phyloP scores from a whole-genome alignment of 37 sponge, comb jelly and placozoan species.

The Corticium candelabrum region DNA sequence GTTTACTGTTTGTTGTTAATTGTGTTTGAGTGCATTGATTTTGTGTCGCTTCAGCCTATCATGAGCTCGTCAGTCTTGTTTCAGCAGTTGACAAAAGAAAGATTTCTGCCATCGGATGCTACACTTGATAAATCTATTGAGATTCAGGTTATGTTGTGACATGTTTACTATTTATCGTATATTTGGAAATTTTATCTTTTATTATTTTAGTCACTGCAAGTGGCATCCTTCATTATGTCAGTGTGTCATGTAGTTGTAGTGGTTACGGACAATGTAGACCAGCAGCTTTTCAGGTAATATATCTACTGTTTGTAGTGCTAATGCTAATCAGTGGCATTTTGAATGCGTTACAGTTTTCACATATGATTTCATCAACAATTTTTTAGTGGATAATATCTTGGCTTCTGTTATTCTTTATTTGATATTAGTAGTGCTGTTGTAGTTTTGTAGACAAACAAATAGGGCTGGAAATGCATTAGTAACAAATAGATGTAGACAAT shows the following conservation, averaged over 20 bases:
- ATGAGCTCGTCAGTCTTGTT: background rate
- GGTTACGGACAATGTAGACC: background rate
- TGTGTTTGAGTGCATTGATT: background rate
- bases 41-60: background rate
- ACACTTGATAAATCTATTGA: background rate
- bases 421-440: no score
- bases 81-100: background rate
- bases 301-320: background rate
- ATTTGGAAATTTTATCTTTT: background rate
- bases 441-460: no score
- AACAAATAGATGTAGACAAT: no score
- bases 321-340: no score
- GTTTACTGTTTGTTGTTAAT: background rate
- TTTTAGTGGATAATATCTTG: no score
- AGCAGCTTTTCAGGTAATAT: no score
- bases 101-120: background rate
- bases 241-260: slow-evolving; percentile 13
- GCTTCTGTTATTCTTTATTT: no score
- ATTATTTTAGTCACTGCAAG: slow-evolving; percentile 40
- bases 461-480: no score
- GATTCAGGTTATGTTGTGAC: background rate
- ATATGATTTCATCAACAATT: no score
- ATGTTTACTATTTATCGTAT: background rate
- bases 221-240: slow-evolving; percentile 55
- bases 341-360: no score